phyloP scores from a whole-genome alignment of 2,113 vertebrate genomes.

The Saccopteryx leptura region DNA sequence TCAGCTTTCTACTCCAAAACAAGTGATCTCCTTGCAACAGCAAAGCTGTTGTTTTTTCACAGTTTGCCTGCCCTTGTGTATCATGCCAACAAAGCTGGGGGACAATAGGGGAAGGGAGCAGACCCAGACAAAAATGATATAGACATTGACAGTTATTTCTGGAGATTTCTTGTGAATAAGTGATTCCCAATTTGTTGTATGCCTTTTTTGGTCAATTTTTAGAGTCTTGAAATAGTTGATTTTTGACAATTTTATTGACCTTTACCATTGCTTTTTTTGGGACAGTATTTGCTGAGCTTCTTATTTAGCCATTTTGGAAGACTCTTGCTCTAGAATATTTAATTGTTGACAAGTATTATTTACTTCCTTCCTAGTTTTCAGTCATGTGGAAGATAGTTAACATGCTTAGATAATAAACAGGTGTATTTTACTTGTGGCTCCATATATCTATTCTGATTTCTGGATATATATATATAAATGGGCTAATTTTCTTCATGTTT shows the following conservation, averaged over 20 bases:
- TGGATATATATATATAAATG: neutral
- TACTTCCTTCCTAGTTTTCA: constrained; percentile 18
- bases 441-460: constrained; percentile 27
- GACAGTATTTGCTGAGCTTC: neutral
- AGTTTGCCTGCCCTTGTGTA: neutral
- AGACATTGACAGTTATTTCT: neutral
- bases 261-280: neutral
- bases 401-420: neutral
- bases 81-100: neutral
- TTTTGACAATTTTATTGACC: neutral
- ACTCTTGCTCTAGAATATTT: neutral
- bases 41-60: neutral
- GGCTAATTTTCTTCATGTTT: constrained; percentile 1
- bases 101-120: neutral
- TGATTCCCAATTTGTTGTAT: neutral
- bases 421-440: neutral
- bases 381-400: neutral
- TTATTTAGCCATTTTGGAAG: neutral
- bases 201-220: constrained; percentile 42
- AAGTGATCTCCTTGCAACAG: too few species aligned
- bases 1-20: neutral
- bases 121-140: neutral
- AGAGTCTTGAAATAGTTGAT: neutral
- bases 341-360: neutral
- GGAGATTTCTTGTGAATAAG: neutral